Percentiles rank a stretch among this genome's conserved stretches.
Conservation (phyloP, 2,113 vertebrate species). For the Pollachius pollachius region DNA sequence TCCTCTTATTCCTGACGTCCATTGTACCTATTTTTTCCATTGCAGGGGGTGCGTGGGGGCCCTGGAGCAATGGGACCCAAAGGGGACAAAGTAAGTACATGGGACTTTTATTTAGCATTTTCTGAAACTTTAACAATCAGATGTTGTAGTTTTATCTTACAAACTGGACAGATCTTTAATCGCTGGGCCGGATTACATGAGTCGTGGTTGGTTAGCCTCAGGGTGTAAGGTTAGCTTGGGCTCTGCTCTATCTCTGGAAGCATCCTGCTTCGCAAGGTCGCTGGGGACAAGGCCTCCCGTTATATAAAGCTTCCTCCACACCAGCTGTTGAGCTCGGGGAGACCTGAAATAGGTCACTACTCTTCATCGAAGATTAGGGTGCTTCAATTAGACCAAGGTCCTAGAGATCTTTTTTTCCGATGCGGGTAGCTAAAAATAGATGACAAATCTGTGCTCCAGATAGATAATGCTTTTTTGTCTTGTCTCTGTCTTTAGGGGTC, state of each 20-base stretch:
- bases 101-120: not conserved
- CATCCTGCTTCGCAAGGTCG: not conserved
- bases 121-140: not conserved
- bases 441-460: no score
- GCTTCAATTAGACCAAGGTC: not conserved
- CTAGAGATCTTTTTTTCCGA: not conserved
- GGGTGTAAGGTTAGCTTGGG: no score
- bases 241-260: no score
- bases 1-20: not conserved
- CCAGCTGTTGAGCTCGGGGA: not conserved
- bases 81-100: conserved; percentile 58
- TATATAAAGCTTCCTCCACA: not conserved
- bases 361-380: not conserved
- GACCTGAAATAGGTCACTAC: not conserved
- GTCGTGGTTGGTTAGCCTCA: no score
- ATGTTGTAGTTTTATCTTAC: no score
- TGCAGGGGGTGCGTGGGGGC: conserved; percentile 54
- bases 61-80: conserved; percentile 53
- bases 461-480: no score
- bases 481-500: conserved; percentile 48
- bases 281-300: not conserved
- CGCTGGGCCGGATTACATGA: no score
- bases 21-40: not conserved
- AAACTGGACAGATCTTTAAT: no score
- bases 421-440: no score